Conservation (phyloP, 2,113 vertebrate genomes). For the Ptychochromis oligacanthus region DNA sequence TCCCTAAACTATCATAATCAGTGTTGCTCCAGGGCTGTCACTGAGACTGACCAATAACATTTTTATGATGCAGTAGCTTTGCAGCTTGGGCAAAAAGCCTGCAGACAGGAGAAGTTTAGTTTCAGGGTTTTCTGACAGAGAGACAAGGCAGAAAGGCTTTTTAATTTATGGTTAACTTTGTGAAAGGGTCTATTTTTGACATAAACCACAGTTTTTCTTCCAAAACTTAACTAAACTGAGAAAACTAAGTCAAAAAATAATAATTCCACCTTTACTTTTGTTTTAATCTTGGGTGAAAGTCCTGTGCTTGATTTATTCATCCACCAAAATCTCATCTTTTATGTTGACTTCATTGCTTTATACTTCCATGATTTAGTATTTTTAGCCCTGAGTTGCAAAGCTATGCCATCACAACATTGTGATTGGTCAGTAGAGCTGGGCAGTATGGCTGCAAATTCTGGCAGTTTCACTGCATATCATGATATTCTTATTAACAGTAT, state of each 20-base stretch:
- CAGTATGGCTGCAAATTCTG: background rate
- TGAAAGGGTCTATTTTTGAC: background rate
- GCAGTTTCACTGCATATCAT: background rate
- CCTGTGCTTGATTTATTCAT: background rate
- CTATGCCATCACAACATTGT: background rate
- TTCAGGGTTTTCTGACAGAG: background rate
- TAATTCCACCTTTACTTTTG: background rate
- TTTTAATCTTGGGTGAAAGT: background rate
- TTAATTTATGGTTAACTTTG: no score
- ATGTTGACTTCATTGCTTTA: background rate
- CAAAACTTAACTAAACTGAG: background rate
- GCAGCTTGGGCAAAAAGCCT: background rate
- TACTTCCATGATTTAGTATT: background rate
- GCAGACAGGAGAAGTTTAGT: fast-evolving
- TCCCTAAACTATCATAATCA: background rate
- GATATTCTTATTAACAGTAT: background rate
- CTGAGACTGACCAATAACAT: background rate
- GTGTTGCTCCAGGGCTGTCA: background rate
- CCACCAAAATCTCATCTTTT: no score
- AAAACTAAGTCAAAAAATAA: fast-evolving
- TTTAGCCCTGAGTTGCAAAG: background rate
- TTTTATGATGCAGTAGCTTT: background rate
- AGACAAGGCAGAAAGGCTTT: no score
- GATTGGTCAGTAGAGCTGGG: background rate
- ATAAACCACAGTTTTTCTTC: background rate